Conservation (phyloP, 2,797 vertebrate species). For the Spondyliosoma cantharus region DNA sequence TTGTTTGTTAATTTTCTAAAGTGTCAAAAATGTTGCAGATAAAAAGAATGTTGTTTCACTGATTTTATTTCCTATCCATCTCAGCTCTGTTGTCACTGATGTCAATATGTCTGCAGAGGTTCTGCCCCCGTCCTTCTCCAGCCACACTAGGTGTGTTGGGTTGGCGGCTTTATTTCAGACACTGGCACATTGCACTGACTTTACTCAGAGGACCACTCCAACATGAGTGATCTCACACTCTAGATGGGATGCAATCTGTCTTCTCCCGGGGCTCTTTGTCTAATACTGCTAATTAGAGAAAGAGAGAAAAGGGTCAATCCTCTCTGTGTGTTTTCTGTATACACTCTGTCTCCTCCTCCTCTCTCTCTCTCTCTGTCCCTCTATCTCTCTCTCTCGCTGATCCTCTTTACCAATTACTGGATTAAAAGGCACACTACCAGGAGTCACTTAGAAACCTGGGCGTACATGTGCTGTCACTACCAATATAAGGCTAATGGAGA, state of each 20-base stretch:
- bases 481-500: constrained; percentile 70
- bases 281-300: constrained; percentile 80
- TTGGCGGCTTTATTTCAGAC: constrained; percentile 51
- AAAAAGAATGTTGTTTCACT: background rate
- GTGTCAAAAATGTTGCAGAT: constrained; percentile 1
- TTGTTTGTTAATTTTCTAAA: background rate
- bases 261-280: constrained; percentile 77
- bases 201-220: constrained; percentile 69
- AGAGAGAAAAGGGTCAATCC: constrained; percentile 73
- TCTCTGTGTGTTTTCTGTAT: constrained; percentile 58
- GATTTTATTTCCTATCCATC: constrained; percentile 41
- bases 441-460: constrained; percentile 71
- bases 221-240: constrained; percentile 75
- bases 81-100: constrained; percentile 1
- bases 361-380: constrained; percentile 9
- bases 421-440: constrained; percentile 67
- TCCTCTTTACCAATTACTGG: constrained; percentile 74
- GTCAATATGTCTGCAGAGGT: constrained; percentile 37
- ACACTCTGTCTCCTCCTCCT: constrained; percentile 9
- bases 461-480: constrained; percentile 68
- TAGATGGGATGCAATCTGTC: constrained; percentile 77
- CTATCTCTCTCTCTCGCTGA: constrained; percentile 13
- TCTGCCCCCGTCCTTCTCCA: constrained; percentile 12
- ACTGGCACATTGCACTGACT: constrained; percentile 41
- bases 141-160: constrained; percentile 34